These are phyloP conservation scores for Garra rufa DNA, from an alignment of 2,113 vertebrate species.

Conservation along the genomic window DNA sequence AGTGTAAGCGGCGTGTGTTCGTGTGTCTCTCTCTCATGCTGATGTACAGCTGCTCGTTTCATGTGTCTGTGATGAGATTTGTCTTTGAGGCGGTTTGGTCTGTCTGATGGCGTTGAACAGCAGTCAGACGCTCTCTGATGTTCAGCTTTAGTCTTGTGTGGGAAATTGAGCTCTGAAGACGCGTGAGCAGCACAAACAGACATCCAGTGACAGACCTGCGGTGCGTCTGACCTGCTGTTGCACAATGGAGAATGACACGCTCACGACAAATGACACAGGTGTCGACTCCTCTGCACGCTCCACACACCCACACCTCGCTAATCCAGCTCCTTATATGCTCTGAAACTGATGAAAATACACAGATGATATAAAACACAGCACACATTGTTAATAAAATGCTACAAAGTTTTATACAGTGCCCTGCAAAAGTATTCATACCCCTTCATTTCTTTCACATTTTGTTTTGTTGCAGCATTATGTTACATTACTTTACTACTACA, in stretches of 20 bases:
- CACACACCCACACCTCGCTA: neutral
- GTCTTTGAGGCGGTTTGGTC: neutral
- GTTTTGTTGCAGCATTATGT: no score
- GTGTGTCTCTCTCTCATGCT: neutral
- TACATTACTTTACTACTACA: no score
- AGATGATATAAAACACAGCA: neutral
- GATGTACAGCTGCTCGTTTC: neutral
- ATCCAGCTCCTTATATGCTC: no score
- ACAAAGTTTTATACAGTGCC: no score
- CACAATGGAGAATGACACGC: neutral
- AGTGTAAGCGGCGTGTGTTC: neutral
- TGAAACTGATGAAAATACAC: no score
- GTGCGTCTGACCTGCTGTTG: neutral
- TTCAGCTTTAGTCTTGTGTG: neutral
- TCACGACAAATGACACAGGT: neutral
- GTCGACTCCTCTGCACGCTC: no score
- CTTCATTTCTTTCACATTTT: no score
- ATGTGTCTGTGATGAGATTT: neutral
- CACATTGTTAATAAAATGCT: neutral
- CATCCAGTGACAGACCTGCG: constrained; percentile 25
- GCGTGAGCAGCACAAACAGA: neutral
- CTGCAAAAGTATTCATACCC: no score
- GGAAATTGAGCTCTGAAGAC: neutral
- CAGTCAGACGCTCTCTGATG: neutral
- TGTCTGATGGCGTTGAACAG: neutral